Base-by-base conservation (phyloP, 2,113 vertebrate genomes). In the Melanostigma gelatinosum region DNA sequence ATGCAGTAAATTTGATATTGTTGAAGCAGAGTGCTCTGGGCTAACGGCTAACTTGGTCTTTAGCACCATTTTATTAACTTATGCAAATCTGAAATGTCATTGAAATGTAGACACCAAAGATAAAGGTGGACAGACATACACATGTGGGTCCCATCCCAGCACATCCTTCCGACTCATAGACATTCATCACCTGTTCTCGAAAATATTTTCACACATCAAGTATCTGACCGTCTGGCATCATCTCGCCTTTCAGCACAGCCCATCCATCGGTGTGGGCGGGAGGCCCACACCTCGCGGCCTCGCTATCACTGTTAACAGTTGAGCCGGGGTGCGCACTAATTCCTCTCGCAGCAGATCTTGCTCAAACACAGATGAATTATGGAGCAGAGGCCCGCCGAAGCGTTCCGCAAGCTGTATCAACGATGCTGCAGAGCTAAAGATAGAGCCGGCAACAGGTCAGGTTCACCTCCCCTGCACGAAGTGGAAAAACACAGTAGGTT, bases 341-440 rank as follows among this genome's bases (percentile, higher is more conserved):
- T 86, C 55, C 48, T 79, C 55, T 85, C 62, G 16, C 64, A 73
- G 70, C 40, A 20, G 32, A 82, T 85, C 85, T 89, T 71, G 69
- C 75, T 91, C 81, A 78, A 57, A 91, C 76, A 80, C 27, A 68
- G 78, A 85, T 90, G 62, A 91, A 92, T 93, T 86, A 88, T 93
- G 78, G 60, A 88, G 83, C 40, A 42, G 77, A 75, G 38, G 36
- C 64, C 36, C 52, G 87, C 11, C 82, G 63, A 75, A 79, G 72
- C 77, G 50, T 74, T 85, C 75, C 38, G 57, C 55, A 55, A 76
- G 61, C 63, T 67, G 46, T 78, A 81, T 83, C 82, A 88, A 67
- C 38, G 6, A 36, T 72, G 63, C 75, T 58, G 77, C 80, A 74
- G 83, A 81, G 79, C 90, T 83, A 91, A 92, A 93, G 69, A 86